phyloP scores from a whole-genome alignment of 2,797 vertebrate species.

The Pampus argenteus region DNA sequence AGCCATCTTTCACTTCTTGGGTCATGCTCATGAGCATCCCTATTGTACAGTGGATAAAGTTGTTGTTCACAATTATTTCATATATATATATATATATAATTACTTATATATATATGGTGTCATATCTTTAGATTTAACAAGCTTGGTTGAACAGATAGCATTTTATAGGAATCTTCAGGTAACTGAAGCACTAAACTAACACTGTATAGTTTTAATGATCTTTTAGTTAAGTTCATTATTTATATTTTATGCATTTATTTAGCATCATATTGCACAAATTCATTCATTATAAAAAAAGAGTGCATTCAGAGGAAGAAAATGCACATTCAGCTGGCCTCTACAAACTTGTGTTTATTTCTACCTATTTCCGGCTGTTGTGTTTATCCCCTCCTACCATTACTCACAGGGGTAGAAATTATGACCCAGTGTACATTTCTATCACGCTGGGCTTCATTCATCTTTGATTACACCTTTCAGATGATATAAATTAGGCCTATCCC shows the following conservation, averaged over 20 bases:
- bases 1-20: conserved; percentile 49
- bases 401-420: conserved; percentile 81
- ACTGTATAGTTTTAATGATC: not conserved
- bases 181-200: conserved; percentile 3
- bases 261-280: not conserved
- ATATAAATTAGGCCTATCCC: conserved; percentile 86
- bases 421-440: conserved; percentile 82
- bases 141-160: not conserved
- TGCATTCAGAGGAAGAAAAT: conserved; percentile 4
- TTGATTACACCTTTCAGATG: conserved; percentile 86
- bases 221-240: not conserved
- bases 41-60: conserved; percentile 46
- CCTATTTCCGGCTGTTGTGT: conserved; percentile 57
- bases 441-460: conserved; percentile 82
- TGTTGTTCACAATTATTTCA: conserved; percentile 34
- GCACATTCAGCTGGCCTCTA: not conserved
- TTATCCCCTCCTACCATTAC: conserved; percentile 72
- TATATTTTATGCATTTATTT: not conserved
- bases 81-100: not conserved
- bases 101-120: not conserved
- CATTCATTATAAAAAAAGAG: conserved; percentile 6
- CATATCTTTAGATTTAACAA: conserved; percentile 17
- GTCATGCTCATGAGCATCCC: conserved; percentile 36
- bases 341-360: conserved; percentile 47
- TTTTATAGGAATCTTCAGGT: not conserved